phyloP scores from a whole-genome alignment of 2,888 invertebrate species.

The Kuschelorhynchus macadamiae region DNA sequence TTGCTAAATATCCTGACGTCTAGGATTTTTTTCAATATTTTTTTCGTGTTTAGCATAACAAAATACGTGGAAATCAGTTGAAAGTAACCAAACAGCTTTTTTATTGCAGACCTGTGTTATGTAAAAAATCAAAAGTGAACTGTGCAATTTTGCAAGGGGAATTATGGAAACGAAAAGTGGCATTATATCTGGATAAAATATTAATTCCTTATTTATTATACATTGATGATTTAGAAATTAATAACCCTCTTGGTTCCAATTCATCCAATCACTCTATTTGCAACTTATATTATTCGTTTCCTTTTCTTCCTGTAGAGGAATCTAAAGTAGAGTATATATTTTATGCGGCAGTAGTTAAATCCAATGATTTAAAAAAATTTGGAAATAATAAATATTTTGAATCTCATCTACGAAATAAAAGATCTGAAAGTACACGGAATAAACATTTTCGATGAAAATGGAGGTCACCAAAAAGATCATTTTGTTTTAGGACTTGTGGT shows the following conservation, averaged over 20 bases:
- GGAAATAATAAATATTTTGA: not conserved
- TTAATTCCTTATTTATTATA: slow-evolving; percentile 52
- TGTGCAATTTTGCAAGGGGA: slow-evolving; percentile 53
- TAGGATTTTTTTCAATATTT: too few relatives aligned
- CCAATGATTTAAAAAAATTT: slow-evolving; percentile 48
- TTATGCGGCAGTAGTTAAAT: slow-evolving; percentile 50
- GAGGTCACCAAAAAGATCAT: slow-evolving; percentile 40
- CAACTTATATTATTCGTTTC: slow-evolving; percentile 54
- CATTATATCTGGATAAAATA: slow-evolving; percentile 50
- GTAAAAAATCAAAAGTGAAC: too few relatives aligned
- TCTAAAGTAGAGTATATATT: slow-evolving; percentile 53
- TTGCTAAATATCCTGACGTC: too few relatives aligned
- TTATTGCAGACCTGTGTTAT: too few relatives aligned
- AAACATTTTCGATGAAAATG: slow-evolving; percentile 22
- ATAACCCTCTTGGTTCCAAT: slow-evolving; percentile 54
- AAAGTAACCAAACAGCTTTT: too few relatives aligned
- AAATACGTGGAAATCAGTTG: too few relatives aligned
- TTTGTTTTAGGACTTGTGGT: slow-evolving; percentile 50
- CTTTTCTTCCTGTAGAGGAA: slow-evolving; percentile 49
- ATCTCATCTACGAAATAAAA: slow-evolving; percentile 45
- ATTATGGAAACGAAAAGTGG: slow-evolving; percentile 53
- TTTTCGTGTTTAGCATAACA: too few relatives aligned
- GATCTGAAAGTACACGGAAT: slow-evolving; percentile 46
- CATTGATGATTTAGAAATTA: slow-evolving; percentile 57
- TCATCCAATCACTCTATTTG: slow-evolving; percentile 50